These are phyloP conservation scores for Okapia johnstoni DNA, from an alignment of 2,113 vertebrate genomes.

Conservation along the genomic window DNA sequence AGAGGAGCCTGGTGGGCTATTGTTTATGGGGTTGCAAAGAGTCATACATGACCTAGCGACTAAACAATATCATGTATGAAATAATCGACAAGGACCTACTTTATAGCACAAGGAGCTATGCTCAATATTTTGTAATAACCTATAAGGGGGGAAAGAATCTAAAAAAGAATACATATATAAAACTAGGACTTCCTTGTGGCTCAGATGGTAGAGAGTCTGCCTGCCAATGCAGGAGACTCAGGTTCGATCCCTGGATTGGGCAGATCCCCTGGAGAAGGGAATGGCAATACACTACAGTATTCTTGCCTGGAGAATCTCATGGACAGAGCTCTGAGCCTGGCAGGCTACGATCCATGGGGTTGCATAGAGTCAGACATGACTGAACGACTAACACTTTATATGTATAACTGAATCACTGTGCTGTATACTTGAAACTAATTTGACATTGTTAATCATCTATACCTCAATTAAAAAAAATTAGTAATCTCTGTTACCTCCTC, in stretches of 20 bases:
- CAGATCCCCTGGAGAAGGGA: background rate
- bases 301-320: background rate
- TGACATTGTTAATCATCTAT: background rate
- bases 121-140: background rate
- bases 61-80: background rate
- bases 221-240: background rate
- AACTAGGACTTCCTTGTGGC: background rate
- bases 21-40: background rate
- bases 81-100: background rate
- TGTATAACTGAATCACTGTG: background rate
- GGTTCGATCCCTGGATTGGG: background rate
- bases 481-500: background rate
- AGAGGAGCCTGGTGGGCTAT: background rate
- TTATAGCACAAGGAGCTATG: background rate
- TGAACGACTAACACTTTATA: background rate
- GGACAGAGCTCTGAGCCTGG: background rate
- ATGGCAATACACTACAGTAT: background rate
- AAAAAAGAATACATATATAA: background rate
- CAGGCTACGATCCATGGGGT: background rate
- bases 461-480: background rate
- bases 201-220: background rate
- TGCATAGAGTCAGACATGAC: background rate
- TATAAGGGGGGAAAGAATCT: background rate
- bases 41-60: background rate
- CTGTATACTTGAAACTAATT: background rate